phyloP scores from a whole-genome alignment of 2,888 invertebrate genomes.

The Carabus problematicus region DNA sequence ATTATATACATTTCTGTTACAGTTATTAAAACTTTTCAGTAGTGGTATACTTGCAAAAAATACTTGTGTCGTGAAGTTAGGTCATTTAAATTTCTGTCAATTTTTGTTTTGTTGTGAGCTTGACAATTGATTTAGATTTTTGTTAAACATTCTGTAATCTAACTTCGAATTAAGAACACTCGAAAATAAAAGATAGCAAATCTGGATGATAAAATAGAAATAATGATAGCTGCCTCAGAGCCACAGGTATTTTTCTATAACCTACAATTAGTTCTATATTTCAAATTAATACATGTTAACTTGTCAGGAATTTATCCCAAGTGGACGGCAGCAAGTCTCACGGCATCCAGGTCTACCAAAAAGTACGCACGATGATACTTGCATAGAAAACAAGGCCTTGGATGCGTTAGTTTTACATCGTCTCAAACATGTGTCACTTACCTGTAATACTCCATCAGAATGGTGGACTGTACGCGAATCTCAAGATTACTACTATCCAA shows the following conservation, averaged over 20 bases:
- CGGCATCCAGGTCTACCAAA: conserved; percentile 78
- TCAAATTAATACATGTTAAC: conserved; percentile 28
- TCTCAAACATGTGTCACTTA: conserved; percentile 78
- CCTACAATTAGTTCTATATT: conserved; percentile 3
- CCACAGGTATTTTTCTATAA: conserved; percentile 70
- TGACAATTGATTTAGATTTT: not conserved
- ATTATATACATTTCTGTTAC: too few relatives aligned
- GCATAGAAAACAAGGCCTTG: conserved; percentile 21
- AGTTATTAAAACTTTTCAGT: too few relatives aligned
- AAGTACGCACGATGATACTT: conserved; percentile 46
- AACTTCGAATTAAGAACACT: conserved; percentile 20
- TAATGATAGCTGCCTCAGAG: conserved; percentile 90
- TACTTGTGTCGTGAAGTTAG: too few relatives aligned
- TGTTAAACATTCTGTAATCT: not conserved
- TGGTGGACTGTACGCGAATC: conserved; percentile 67
- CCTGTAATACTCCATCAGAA: conserved; percentile 65
- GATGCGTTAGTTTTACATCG: conserved; percentile 75
- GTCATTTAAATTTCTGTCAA: too few relatives aligned
- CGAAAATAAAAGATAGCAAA: conserved; percentile 65
- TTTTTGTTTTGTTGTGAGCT: not conserved
- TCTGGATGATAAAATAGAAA: conserved; percentile 87
- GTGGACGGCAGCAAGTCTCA: conserved; percentile 81
- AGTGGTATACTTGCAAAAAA: too few relatives aligned
- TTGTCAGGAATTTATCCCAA: conserved; percentile 83
- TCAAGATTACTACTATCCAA: conserved; percentile 60